Evolutionary conservation across 2,113 vertebrate species (phyloP).

Genomic region (Calidris pugnax): DNA sequence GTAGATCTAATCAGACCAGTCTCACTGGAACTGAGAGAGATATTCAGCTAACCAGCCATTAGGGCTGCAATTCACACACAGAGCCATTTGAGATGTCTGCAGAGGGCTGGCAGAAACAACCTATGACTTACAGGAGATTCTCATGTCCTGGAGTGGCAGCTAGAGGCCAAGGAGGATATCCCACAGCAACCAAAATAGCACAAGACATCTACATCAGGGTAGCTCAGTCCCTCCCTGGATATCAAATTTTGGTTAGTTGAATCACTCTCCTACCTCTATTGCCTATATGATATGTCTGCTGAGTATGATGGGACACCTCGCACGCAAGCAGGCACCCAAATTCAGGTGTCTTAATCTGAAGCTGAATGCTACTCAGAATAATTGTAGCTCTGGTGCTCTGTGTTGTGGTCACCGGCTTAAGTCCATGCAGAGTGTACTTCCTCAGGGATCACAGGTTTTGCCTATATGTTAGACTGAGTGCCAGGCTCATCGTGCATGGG

Average conservation of each 20-base stretch:
- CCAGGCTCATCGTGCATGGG: fast-evolving
- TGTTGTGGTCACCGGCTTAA: background rate
- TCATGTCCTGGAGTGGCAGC: background rate
- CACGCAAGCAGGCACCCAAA: background rate
- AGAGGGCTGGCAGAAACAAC: background rate
- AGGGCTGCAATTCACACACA: background rate
- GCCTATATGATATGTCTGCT: background rate
- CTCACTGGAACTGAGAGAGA: background rate
- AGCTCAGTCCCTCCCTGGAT: background rate
- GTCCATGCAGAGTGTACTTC: fast-evolving
- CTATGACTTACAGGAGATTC: background rate
- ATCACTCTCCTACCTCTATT: background rate
- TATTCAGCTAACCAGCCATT: background rate
- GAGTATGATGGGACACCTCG: background rate
- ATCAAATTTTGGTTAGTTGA: background rate
- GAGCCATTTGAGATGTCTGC: background rate
- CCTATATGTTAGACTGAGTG: background rate
- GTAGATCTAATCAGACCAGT: background rate
- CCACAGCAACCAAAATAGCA: background rate
- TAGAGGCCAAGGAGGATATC: background rate
- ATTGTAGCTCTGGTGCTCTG: background rate
- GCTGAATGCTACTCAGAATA: background rate
- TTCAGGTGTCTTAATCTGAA: background rate
- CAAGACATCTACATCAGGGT: background rate
- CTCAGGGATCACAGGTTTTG: background rate